A percentile compares a stretch with the other conserved stretches of the same genome.
Conservation (phyloP, 2,888 invertebrate species). For the Diogma glabrata region DNA sequence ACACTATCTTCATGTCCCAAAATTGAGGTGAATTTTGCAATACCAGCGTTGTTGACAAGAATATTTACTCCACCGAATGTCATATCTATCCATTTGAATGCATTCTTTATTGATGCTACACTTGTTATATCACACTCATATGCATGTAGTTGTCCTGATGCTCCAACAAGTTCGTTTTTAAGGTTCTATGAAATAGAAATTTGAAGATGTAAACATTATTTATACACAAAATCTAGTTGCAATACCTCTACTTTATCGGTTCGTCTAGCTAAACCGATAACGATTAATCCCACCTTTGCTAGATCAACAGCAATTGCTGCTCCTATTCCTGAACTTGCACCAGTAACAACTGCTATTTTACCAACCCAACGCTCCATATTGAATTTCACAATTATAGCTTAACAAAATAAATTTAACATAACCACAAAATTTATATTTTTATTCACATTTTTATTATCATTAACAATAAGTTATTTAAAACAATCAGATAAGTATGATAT, state of each 20-base stretch:
- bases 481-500: no score
- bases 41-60: slow-evolving; percentile 46
- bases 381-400: no score
- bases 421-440: no score
- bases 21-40: slow-evolving; percentile 18
- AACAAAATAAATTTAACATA: no score
- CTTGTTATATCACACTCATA: slow-evolving; percentile 41
- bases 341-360: slow-evolving; percentile 46
- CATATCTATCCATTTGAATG: slow-evolving; percentile 39
- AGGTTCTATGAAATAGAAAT: neutral
- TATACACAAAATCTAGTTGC: neutral
- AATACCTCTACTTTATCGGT: slow-evolving; percentile 37
- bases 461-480: no score
- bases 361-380: slow-evolving; percentile 28
- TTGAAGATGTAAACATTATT: neutral
- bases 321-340: slow-evolving; percentile 37
- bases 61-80: slow-evolving; percentile 43
- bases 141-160: slow-evolving; percentile 24
- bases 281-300: slow-evolving; percentile 37
- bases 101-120: slow-evolving; percentile 41
- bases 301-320: slow-evolving; percentile 30
- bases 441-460: no score
- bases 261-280: slow-evolving; percentile 32
- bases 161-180: neutral
- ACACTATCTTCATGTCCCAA: neutral